phyloP scores from a whole-genome alignment of 2,888 invertebrate genomes.

The Rhamphomyia laevipes region DNA sequence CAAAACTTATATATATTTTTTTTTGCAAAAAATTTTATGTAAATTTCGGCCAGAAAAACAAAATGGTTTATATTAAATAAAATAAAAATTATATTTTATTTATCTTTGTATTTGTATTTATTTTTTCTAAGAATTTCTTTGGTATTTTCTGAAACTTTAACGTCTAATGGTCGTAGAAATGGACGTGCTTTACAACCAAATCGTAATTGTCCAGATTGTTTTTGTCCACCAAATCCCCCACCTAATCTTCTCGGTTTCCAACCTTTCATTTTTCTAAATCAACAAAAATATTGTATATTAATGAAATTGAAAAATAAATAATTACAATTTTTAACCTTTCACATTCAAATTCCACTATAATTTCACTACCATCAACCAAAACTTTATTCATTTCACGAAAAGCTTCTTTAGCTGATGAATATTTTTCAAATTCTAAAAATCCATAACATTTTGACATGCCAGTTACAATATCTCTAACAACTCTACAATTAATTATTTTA shows the following conservation, averaged over 20 bases:
- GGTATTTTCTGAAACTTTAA: constrained; percentile 14
- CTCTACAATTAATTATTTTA: constrained; percentile 46
- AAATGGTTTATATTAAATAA: no score
- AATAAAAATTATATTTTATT: no score
- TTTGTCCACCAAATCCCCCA: constrained; percentile 77
- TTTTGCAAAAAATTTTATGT: no score
- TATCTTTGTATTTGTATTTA: no score
- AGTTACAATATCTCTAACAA: constrained; percentile 72
- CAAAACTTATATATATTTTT: no score
- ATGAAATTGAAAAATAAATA: not conserved
- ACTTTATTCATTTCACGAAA: constrained; percentile 46
- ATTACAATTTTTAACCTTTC: constrained; percentile 39
- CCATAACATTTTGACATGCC: constrained; percentile 73
- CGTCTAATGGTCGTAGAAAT: constrained; percentile 52
- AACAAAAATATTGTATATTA: not conserved
- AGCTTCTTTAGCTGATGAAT: constrained; percentile 49
- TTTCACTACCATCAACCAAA: constrained; percentile 52
- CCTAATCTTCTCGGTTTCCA: constrained; percentile 80
- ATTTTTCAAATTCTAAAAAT: constrained; percentile 67
- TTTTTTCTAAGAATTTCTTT: no score
- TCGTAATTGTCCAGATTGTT: constrained; percentile 75
- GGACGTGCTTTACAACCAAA: constrained; percentile 75
- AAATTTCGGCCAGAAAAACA: no score
- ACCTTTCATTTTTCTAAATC: constrained; percentile 43
- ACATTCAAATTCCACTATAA: constrained; percentile 68